Evolutionary conservation across 2,888 invertebrate species (phyloP), one percentile per base, ranked within the genome.

Genomic region (Meiosimyza platycephala): DNA sequence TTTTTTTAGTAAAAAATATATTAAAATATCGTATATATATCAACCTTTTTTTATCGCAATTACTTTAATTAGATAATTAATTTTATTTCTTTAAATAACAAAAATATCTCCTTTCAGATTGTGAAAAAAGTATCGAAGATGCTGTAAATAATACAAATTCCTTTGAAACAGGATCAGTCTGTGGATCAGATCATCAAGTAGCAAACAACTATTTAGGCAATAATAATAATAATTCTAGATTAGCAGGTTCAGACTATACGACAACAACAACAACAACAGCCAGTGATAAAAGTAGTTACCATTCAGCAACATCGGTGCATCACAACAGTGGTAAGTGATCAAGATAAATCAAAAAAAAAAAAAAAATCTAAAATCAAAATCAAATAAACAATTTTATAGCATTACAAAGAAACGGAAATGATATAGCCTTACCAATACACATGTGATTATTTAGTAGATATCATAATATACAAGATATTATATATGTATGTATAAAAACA

Each of bases 151-250:
- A 80, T 48, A 76, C 78, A 22, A 81, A 80, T 74, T 79, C 84
- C 70, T 85, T 83, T 79, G 83, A 81, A 64, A 78, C 83, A 73
- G 78, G 82, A 74, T 83, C 85, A 76, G 80, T 81, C 76, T 85
- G 85, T 82, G 85, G 85, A 78, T 83, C 85, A 68, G 85, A 85
- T 78, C 84, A 85, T 77, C 86, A 84, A 82, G 81, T 83, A 71
- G 82, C 80, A 73, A 85, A 81, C 81, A 85, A 81, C 81, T 85
- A 86, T 79, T 78, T 82, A 74, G 78, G 78, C 74, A 81, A 75
- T 75, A 81, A 76, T 72, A 78, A 77, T 71, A 76, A 63, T 76
- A 82, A 78, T 78, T 73, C 77, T 78, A 79, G 75, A 79, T 74
- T 76, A 78, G 70, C 72, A 78, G 71, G 16, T 74, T 59, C 64